Evolutionary conservation across 2,888 invertebrate genomes (phyloP), one percentile per base, ranked within the genome.

Genomic region (Periphyllus acericola): DNA sequence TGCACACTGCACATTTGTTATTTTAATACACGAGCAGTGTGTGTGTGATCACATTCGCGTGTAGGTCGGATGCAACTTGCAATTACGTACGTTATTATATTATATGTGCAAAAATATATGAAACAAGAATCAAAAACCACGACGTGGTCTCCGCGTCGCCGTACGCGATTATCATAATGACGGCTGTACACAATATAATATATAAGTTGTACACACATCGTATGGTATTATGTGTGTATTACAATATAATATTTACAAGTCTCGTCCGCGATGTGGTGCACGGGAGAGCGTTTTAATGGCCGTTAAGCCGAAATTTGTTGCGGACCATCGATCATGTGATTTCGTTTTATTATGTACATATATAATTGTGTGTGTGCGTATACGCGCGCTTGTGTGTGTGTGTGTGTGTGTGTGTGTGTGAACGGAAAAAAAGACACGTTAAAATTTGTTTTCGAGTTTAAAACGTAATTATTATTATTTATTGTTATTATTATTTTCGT

Each of bases 381-480:
- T 36, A 6, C 6, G 36, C 6, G 36, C 6, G 36, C 3, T 11
- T 46, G 11, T 46, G 46, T 46, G 14, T 46, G 14, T 46, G 11
- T 14, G 11, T 14, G 46, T 46, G 14, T 46, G 46, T 46, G 46
- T 46, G 46, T 46, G 46, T 46, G 46, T 14, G 25, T 25, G 60
- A 60, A 25, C 3, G 25, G 46, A 25, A 66, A 68, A 71, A 66
- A 14, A 40, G 72, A 72, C 34, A 68, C 36, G 81, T 81, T 46
- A 46, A 81, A 68, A 71, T 81, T 71, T 71, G 68, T 81, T 46
- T 81, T 81, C 68, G 25, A 81, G 46, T 81, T 81, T 40, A 40
- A 68, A 46, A 81, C 68, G 81, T 71, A 71, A 81, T 81, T 81
- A 81, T 81, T 81, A 81, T 71, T 81, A 81, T 81, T 81, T 81